A percentile compares a stretch with the other conserved stretches of the same genome.
phyloP scores from a whole-genome alignment of 2,888 invertebrate species.

The Apamea monoglypha region DNA sequence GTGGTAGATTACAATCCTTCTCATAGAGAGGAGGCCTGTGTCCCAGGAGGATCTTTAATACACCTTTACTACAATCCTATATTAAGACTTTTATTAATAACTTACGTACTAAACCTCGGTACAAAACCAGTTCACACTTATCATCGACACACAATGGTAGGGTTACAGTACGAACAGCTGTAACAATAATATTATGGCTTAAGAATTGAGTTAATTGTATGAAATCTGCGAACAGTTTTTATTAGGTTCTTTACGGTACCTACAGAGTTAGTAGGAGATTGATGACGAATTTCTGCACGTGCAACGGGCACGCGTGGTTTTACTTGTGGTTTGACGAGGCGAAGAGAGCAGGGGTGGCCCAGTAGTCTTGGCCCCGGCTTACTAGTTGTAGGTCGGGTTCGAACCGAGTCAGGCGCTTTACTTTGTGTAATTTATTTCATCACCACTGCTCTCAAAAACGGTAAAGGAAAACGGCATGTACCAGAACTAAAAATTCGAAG shows the following conservation, averaged over 20 bases:
- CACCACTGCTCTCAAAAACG: too few species aligned
- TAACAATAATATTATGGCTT: conserved; percentile 56
- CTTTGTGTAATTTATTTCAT: too few species aligned
- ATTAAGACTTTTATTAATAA: neutral
- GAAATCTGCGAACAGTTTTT: conserved; percentile 29
- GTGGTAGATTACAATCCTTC: too few species aligned
- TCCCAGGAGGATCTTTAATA: neutral
- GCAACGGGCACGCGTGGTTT: neutral
- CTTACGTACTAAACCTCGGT: neutral
- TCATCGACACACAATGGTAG: conserved; percentile 35
- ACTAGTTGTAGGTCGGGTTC: too few species aligned
- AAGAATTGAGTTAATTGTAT: conserved; percentile 32
- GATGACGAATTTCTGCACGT: conserved; percentile 40
- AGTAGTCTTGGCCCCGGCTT: too few species aligned
- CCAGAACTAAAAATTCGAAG: too few species aligned
- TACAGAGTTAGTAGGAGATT: neutral
- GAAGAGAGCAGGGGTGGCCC: too few species aligned
- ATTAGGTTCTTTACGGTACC: conserved; percentile 4
- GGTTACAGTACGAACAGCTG: conserved; percentile 4
- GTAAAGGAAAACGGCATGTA: too few species aligned
- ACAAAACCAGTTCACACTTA: conserved; percentile 8
- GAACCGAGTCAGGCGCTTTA: too few species aligned
- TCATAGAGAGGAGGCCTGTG: neutral
- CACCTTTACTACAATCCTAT: neutral
- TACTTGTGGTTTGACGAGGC: neutral